Conservation (phyloP, 2,113 vertebrate species). For the Cyprinodon brontotheroides region DNA sequence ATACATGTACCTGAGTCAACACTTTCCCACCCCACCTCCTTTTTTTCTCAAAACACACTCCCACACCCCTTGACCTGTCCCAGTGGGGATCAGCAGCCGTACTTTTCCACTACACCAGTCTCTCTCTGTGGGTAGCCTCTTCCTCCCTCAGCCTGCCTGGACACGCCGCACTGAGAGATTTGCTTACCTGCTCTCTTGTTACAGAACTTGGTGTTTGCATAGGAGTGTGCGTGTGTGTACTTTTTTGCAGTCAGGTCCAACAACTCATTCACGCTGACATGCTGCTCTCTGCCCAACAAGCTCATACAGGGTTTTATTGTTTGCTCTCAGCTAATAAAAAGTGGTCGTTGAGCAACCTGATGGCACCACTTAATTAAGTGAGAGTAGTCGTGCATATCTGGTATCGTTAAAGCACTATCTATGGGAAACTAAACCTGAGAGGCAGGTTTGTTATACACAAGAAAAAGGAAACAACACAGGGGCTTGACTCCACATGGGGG, state of each 20-base stretch:
- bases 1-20: not conserved
- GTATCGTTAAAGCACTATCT: not conserved
- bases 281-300: slow-evolving; percentile 7
- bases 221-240: not conserved
- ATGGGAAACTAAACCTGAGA: slow-evolving; percentile 34
- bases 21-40: not conserved
- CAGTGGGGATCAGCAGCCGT: slow-evolving; percentile 48
- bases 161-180: slow-evolving; percentile 61
- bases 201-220: slow-evolving; percentile 18
- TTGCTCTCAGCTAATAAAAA: slow-evolving; percentile 13
- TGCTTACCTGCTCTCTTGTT: slow-evolving; percentile 57
- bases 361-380: not conserved
- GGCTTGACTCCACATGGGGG: slow-evolving; percentile 22
- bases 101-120: slow-evolving; percentile 70
- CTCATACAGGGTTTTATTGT: slow-evolving; percentile 16
- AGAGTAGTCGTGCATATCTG: slow-evolving; percentile 1
- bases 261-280: slow-evolving; percentile 23
- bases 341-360: slow-evolving; percentile 19
- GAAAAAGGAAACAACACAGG: not conserved
- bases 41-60: not conserved
- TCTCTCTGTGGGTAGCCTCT: slow-evolving; percentile 19
- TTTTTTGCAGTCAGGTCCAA: slow-evolving; percentile 12
- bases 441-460: slow-evolving; percentile 19
- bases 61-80: slow-evolving; percentile 32
- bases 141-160: slow-evolving; percentile 57